Percentiles rank a stretch among this genome's conserved stretches.
phyloP scores from a whole-genome alignment of 2,888 invertebrate species.

The Cybosia mesomella region DNA sequence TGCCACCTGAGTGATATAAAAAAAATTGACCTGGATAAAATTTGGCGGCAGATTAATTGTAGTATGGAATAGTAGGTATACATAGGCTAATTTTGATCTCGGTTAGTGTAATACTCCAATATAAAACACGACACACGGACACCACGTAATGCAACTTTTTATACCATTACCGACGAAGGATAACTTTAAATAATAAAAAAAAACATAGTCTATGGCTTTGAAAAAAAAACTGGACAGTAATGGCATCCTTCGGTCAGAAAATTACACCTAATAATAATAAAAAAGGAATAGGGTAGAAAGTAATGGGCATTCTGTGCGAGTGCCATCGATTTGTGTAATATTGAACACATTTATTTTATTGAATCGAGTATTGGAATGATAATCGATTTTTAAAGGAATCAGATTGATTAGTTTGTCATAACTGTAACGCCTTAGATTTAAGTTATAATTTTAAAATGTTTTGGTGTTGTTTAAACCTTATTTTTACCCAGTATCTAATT shows the following conservation, averaged over 20 bases:
- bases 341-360: slow-evolving; percentile 9
- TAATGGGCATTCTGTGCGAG: slow-evolving; percentile 12
- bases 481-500: too few species aligned
- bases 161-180: slow-evolving; percentile 40
- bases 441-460: neutral
- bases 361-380: slow-evolving; percentile 6
- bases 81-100: too few species aligned
- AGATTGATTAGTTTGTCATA: neutral
- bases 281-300: slow-evolving; percentile 23
- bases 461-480: too few species aligned
- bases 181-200: slow-evolving; percentile 41
- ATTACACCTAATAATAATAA: slow-evolving; percentile 36
- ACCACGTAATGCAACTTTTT: slow-evolving; percentile 38
- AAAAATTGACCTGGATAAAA: neutral
- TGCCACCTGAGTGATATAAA: neutral
- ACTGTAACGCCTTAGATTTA: neutral
- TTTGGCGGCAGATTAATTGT: neutral
- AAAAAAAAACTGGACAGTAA: slow-evolving; percentile 50
- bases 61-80: neutral
- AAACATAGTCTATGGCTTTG: slow-evolving; percentile 41
- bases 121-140: slow-evolving; percentile 5
- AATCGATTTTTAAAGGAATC: slow-evolving; percentile 10
- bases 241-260: slow-evolving; percentile 52
- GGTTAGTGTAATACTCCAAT: too few species aligned
- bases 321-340: slow-evolving; percentile 12